These are phyloP conservation scores for Coleophora deauratella DNA, from an alignment of 2,888 invertebrate genomes.

Conservation along the genomic window DNA sequence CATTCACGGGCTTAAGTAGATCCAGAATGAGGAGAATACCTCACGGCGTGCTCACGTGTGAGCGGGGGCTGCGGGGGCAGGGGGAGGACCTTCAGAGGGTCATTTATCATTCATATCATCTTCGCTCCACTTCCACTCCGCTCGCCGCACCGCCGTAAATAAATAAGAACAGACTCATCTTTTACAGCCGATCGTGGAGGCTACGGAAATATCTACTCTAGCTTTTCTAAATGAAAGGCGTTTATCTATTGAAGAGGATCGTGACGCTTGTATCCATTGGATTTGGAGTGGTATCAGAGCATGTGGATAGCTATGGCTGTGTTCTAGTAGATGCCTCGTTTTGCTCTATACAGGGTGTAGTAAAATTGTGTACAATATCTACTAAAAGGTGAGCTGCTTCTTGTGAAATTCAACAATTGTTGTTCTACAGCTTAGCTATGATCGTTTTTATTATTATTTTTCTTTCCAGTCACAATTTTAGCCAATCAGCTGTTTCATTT, in stretches of 20 bases:
- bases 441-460: too few species aligned
- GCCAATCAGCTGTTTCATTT: too few species aligned
- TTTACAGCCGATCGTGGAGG: constrained; percentile 54
- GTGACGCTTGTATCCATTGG: constrained; percentile 26
- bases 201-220: constrained; percentile 29
- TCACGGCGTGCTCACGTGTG: constrained; percentile 65
- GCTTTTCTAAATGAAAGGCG: constrained; percentile 15
- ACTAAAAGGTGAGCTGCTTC: too few species aligned
- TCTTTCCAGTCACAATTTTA: too few species aligned
- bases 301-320: constrained; percentile 62
- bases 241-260: constrained; percentile 16
- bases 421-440: too few species aligned
- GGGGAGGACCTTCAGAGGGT: constrained; percentile 55
- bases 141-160: constrained; percentile 74
- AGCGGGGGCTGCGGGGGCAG: constrained; percentile 31
- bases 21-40: constrained; percentile 51
- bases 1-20: constrained; percentile 54
- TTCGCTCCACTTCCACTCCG: constrained; percentile 75
- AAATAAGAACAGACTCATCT: constrained; percentile 75
- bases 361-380: too few species aligned
- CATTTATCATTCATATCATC: constrained; percentile 76
- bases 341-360: constrained; percentile 21
- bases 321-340: constrained; percentile 44
- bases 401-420: too few species aligned
- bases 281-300: constrained; percentile 40